Evolutionary conservation across 1,140 invertebrate genomes (phyloP).

Genomic region (Leptonema lineaticorne): DNA sequence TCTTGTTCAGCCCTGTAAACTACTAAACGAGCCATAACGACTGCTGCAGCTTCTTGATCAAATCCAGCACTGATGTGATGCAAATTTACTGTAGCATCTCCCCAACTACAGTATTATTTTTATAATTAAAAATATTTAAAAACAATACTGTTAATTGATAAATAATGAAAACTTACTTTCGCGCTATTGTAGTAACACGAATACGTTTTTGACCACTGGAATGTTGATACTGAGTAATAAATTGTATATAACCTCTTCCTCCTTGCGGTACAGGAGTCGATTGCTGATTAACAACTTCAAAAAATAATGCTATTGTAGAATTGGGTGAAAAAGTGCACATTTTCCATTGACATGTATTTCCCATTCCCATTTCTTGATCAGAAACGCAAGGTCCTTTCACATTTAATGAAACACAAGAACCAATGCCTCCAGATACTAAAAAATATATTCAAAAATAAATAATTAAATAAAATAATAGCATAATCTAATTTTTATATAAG

Average conservation of each 20-base stretch:
- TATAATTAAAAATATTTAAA: neutral
- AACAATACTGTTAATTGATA: neutral
- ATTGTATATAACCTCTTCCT: constrained; percentile 94
- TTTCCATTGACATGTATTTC: constrained; percentile 98
- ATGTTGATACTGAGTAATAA: constrained; percentile 98
- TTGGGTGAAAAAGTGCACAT: constrained; percentile 92
- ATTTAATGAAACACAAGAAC: constrained; percentile 92
- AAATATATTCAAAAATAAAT: constrained; percentile 34
- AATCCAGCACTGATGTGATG: constrained; percentile 89
- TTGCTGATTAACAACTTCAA: constrained; percentile 97
- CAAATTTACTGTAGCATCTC: constrained; percentile 75
- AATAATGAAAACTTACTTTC: constrained; percentile 72
- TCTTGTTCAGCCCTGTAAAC: constrained; percentile 95
- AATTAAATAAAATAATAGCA: constrained; percentile 28
- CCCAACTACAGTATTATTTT: constrained; percentile 64
- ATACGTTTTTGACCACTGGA: constrained; percentile 94
- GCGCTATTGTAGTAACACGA: constrained; percentile 92
- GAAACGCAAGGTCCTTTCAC: constrained; percentile 89
- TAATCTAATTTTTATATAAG: constrained; percentile 8
- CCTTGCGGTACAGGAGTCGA: constrained; percentile 94
- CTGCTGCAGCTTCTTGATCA: constrained; percentile 96
- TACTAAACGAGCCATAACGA: constrained; percentile 95
- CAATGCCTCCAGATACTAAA: constrained; percentile 91
- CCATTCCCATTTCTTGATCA: constrained; percentile 96
- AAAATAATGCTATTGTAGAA: constrained; percentile 92